Conservation (phyloP, 1,140 invertebrate species). For the Pteromalus puparum region DNA sequence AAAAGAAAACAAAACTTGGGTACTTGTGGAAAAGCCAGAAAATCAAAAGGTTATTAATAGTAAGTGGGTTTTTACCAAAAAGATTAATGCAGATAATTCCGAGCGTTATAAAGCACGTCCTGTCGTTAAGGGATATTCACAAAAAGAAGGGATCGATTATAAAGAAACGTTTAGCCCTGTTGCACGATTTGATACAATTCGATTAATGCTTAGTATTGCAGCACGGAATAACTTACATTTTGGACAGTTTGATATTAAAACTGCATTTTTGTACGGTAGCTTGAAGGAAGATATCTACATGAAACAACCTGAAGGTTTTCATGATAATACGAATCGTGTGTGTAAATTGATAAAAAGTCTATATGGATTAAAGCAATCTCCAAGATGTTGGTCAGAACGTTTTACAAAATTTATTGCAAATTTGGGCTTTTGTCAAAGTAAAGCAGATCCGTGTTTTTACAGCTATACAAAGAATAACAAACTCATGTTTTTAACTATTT, state of each 20-base stretch:
- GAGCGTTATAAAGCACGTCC: conserved; percentile 44
- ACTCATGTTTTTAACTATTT: conserved; percentile 16
- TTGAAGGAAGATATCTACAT: conserved; percentile 65
- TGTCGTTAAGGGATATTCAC: conserved; percentile 30
- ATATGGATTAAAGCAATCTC: conserved; percentile 60
- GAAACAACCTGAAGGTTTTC: conserved; percentile 62
- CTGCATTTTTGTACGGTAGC: conserved; percentile 65
- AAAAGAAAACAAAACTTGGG: conserved; percentile 53
- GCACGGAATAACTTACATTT: not conserved
- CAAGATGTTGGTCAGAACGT: conserved; percentile 53
- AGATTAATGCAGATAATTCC: conserved; percentile 44
- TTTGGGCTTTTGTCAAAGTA: conserved; percentile 12
- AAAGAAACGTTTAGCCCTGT: conserved; percentile 36
- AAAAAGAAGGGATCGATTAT: conserved; percentile 51
- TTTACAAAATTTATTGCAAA: conserved; percentile 32
- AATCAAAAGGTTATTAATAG: conserved; percentile 49
- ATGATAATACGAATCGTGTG: conserved; percentile 45
- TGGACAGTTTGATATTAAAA: conserved; percentile 62
- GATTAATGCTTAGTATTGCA: conserved; percentile 11
- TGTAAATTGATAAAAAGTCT: conserved; percentile 55
- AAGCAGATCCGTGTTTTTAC: conserved; percentile 32
- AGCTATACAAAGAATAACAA: not conserved
- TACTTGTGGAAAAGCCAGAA: conserved; percentile 46
- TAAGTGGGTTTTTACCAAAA: conserved; percentile 55
- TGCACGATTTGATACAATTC: conserved; percentile 31